phyloP scores from a whole-genome alignment of 2,888 invertebrate genomes.

The Lottia gigantea region DNA sequence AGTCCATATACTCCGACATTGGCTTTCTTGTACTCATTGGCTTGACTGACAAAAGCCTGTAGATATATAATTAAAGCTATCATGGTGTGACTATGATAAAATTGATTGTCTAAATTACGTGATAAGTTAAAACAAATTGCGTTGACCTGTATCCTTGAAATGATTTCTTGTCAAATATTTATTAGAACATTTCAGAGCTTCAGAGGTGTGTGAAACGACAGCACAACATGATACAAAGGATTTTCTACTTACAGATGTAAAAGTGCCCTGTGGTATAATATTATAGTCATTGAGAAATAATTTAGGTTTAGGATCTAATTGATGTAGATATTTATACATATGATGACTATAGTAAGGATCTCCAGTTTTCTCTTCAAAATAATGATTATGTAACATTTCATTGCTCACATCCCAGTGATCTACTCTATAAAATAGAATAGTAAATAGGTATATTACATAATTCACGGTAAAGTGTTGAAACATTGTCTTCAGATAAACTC shows the following conservation, averaged over 20 bases:
- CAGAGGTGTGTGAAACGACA: no score
- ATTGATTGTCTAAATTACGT: no score
- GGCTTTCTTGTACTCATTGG: conserved; percentile 30
- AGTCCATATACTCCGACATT: conserved; percentile 38
- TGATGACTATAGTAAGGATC: conserved; percentile 42
- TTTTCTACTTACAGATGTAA: conserved; percentile 18
- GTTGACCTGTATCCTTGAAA: no score
- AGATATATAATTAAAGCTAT: background rate
- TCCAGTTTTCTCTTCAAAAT: conserved; percentile 39
- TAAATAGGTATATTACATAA: no score
- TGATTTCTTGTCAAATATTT: no score
- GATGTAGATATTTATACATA: conserved; percentile 43
- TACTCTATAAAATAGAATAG: conserved; percentile 32
- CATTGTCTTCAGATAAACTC: no score
- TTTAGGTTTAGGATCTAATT: conserved; percentile 36
- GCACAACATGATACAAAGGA: no score
- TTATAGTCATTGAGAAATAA: conserved; percentile 53
- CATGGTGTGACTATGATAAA: no score
- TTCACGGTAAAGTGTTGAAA: no score
- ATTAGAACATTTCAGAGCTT: no score
- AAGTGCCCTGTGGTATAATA: conserved; percentile 24
- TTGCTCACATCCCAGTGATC: conserved; percentile 60
- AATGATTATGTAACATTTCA: conserved; percentile 50
- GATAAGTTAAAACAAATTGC: no score
- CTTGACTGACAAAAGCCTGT: conserved; percentile 38